Evolutionary conservation across 2,797 vertebrate species (phyloP).

Genomic region (Phyllotis vaccarum): DNA sequence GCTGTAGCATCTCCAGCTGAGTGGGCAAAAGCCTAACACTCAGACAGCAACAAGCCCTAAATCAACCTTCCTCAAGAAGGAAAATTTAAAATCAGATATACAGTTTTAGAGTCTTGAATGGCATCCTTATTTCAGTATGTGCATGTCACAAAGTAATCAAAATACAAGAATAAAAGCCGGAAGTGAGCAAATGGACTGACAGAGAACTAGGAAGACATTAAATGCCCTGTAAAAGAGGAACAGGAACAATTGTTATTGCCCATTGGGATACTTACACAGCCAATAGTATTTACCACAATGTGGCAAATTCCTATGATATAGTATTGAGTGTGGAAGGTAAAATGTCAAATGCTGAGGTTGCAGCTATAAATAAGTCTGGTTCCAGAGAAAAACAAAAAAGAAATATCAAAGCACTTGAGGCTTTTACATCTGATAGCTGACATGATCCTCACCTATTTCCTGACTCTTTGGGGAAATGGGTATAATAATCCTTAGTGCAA

Average conservation of each 20-base stretch:
- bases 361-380: slow-evolving; percentile 21
- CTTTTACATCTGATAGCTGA: neutral
- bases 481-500: slow-evolving; percentile 7
- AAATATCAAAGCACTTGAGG: slow-evolving; percentile 35
- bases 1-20: neutral
- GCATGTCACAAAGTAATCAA: neutral
- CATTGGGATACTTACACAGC: neutral
- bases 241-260: neutral
- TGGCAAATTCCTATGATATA: neutral
- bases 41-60: neutral
- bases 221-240: neutral
- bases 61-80: neutral
- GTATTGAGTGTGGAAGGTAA: neutral
- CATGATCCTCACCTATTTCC: slow-evolving; percentile 16
- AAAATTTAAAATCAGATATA: neutral
- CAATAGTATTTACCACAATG: neutral
- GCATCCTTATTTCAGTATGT: neutral
- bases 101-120: slow-evolving; percentile 5
- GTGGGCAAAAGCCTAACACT: neutral
- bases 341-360: neutral
- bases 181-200: neutral
- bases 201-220: slow-evolving; percentile 26
- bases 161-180: neutral
- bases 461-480: slow-evolving; percentile 32
- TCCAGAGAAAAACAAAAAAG: slow-evolving; percentile 7